These are phyloP conservation scores for Apodemia mormo DNA, from an alignment of 2,888 invertebrate genomes.

Conservation along the genomic window DNA sequence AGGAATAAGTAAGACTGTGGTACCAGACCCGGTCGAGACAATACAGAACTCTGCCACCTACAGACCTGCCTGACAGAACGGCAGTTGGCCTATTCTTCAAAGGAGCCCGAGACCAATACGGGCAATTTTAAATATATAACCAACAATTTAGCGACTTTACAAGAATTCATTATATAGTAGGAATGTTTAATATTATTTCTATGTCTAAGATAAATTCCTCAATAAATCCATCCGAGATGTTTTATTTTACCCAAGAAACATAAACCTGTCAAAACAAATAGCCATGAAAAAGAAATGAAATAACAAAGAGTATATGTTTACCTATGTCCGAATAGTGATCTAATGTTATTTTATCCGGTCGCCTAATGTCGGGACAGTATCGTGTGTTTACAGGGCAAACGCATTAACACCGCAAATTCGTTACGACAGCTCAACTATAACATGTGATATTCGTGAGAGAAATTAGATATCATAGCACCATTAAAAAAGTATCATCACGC, in stretches of 20 bases:
- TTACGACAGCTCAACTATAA: conserved; percentile 20
- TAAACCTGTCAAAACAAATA: conserved; percentile 2
- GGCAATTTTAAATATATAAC: no score
- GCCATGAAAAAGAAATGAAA: conserved; percentile 1
- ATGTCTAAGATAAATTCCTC: not conserved
- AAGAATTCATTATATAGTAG: no score
- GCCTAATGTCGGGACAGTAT: conserved; percentile 22
- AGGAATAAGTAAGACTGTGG: no score
- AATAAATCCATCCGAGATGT: not conserved
- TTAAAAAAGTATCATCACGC: no score
- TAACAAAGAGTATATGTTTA: not conserved
- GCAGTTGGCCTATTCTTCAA: no score
- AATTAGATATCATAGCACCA: not conserved
- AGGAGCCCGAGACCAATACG: no score
- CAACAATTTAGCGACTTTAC: no score
- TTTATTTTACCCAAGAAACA: conserved; percentile 3
- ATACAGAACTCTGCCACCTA: no score
- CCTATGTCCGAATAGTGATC: conserved; percentile 4
- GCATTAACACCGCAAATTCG: conserved; percentile 31
- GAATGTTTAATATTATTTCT: no score
- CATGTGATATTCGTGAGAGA: not conserved
- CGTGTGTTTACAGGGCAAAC: conserved; percentile 25
- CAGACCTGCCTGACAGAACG: no score
- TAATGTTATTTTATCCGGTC: conserved; percentile 29
- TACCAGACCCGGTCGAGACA: no score